Conservation (phyloP, 2,888 invertebrate genomes). For the Acleris laterana region DNA sequence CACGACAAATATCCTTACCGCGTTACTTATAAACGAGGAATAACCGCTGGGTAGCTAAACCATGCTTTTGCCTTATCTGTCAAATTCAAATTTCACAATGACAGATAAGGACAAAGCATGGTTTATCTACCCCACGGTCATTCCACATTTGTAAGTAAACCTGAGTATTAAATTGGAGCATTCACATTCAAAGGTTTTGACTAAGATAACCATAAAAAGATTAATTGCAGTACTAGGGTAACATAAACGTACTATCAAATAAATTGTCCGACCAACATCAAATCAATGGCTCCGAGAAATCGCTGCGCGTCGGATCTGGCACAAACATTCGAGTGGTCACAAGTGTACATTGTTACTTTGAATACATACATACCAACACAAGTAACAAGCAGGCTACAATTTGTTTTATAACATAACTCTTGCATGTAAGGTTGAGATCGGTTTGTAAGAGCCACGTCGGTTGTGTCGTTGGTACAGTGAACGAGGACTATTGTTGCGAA, state of each 20-base stretch:
- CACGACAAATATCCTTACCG: too few relatives aligned
- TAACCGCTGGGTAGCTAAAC: too few relatives aligned
- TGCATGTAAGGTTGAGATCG: slow-evolving; percentile 39
- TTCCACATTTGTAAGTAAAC: too few relatives aligned
- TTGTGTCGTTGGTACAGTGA: slow-evolving; percentile 41
- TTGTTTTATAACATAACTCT: slow-evolving; percentile 31
- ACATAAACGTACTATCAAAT: slow-evolving; percentile 40
- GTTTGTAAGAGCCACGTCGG: slow-evolving; percentile 7
- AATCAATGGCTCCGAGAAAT: slow-evolving; percentile 59
- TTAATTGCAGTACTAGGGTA: slow-evolving; percentile 1
- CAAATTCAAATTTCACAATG: too few relatives aligned
- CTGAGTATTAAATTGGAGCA: background rate
- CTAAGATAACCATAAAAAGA: slow-evolving; percentile 18
- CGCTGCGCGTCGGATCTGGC: slow-evolving; percentile 69
- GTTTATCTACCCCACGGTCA: too few relatives aligned
- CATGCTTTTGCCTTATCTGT: too few relatives aligned
- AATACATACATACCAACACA: slow-evolving; percentile 39
- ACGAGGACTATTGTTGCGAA: slow-evolving; percentile 72
- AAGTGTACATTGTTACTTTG: slow-evolving; percentile 75
- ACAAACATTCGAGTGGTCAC: slow-evolving; percentile 74
- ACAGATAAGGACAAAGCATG: too few relatives aligned
- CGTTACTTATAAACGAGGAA: too few relatives aligned
- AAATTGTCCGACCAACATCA: slow-evolving; percentile 44
- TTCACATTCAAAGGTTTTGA: background rate
- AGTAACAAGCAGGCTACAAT: slow-evolving; percentile 35